A percentile compares a stretch with the other conserved stretches of the same genome.
Evolutionary conservation across 2,797 vertebrate species (phyloP).

Genomic region (Lemur catta): DNA sequence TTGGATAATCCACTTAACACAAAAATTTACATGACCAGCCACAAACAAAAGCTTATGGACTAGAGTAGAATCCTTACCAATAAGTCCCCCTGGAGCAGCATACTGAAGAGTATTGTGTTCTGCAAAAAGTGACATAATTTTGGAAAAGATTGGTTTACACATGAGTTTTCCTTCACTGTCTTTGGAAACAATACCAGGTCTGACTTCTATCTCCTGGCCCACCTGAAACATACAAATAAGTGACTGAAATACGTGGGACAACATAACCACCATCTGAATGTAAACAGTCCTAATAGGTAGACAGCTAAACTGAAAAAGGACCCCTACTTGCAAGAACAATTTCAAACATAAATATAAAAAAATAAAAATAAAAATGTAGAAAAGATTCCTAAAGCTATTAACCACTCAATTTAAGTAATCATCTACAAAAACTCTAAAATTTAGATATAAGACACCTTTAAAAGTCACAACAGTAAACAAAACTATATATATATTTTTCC

Average conservation of each 20-base stretch:
- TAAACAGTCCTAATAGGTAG: not conserved
- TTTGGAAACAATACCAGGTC: no score
- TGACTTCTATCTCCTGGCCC: no score
- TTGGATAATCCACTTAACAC: not conserved
- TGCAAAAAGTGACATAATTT: no score
- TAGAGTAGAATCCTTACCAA: conserved; percentile 79
- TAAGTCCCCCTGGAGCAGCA: no score
- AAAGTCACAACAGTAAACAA: not conserved
- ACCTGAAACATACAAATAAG: conserved; percentile 76
- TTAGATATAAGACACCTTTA: not conserved
- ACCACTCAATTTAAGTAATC: not conserved
- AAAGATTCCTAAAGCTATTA: not conserved
- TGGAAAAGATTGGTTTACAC: no score
- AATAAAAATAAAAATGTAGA: not conserved
- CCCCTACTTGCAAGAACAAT: not conserved
- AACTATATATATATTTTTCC: not conserved
- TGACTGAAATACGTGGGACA: not conserved
- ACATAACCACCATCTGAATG: not conserved
- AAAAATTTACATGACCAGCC: not conserved
- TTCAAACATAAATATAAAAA: not conserved
- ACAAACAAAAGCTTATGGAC: not conserved
- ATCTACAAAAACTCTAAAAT: not conserved
- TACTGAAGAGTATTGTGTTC: no score
- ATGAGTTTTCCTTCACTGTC: no score
- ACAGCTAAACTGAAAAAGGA: not conserved